Percentiles rank a stretch among this genome's conserved stretches.
phyloP scores from a whole-genome alignment of 2,797 vertebrate genomes.

The Paratrypauchen microcephalus region DNA sequence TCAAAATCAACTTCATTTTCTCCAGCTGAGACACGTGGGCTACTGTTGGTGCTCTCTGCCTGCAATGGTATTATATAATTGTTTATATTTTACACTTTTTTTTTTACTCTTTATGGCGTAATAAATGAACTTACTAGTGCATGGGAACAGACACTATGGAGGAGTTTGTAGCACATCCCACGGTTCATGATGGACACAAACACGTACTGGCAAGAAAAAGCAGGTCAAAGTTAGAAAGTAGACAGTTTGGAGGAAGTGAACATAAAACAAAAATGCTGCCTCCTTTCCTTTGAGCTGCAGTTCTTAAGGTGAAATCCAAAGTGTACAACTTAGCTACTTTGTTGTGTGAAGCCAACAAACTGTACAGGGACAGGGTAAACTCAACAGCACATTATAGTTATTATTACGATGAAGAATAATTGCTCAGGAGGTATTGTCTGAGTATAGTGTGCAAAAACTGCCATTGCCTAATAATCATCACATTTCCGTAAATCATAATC shows the following conservation, averaged over 20 bases:
- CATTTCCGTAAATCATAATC: no score
- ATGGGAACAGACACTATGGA: constrained; percentile 70
- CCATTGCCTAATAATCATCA: no score
- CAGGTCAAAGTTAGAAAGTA: constrained; percentile 4
- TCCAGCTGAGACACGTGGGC: constrained; percentile 40
- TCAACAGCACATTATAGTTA: background rate
- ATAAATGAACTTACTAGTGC: constrained; percentile 62
- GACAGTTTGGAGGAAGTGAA: constrained; percentile 7
- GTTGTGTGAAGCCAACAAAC: background rate
- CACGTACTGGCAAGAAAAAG: constrained; percentile 68
- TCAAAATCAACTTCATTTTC: constrained; percentile 50
- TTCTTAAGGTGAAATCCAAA: background rate
- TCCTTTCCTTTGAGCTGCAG: background rate
- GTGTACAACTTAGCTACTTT: background rate
- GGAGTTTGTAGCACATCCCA: constrained; percentile 72
- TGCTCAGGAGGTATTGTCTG: background rate
- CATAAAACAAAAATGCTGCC: background rate
- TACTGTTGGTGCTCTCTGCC: constrained; percentile 51
- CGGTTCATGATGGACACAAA: constrained; percentile 80
- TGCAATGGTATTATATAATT: constrained; percentile 35
- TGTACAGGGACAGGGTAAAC: background rate
- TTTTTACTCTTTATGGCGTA: background rate
- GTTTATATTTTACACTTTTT: background rate
- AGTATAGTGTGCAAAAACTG: no score
- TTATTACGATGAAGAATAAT: background rate